Evolutionary conservation across 2,797 vertebrate genomes (phyloP).

Genomic region (Halcyon leucocephala): DNA sequence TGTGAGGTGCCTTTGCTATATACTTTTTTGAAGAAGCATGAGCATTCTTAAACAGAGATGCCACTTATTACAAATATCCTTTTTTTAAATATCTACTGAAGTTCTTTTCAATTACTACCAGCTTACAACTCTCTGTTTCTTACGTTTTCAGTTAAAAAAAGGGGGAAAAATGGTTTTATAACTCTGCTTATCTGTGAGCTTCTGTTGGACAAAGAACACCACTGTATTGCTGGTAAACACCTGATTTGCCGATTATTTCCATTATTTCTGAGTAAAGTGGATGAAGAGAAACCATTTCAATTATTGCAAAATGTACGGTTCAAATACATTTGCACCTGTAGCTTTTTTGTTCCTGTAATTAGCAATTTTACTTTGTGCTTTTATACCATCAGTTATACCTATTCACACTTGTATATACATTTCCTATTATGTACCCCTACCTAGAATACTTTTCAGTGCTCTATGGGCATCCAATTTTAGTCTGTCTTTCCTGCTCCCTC

Average conservation of each 20-base stretch:
- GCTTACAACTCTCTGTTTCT: not conserved
- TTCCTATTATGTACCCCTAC: not conserved
- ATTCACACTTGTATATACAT: not conserved
- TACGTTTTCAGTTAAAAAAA: not conserved
- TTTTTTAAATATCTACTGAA: not conserved
- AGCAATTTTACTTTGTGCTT: not conserved
- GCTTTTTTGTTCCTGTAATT: not conserved
- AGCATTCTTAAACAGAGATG: not conserved
- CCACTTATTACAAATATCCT: not conserved
- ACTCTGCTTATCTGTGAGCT: not conserved
- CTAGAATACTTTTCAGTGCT: not conserved
- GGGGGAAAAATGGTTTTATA: rapidly evolving
- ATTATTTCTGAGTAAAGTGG: not conserved
- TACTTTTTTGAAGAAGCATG: not conserved
- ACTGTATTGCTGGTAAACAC: not conserved
- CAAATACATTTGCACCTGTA: not conserved
- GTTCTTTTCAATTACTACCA: not conserved
- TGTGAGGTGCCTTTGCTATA: not conserved
- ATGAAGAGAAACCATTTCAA: not conserved
- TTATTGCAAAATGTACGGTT: not conserved
- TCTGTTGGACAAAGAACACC: not conserved
- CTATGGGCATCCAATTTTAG: not conserved
- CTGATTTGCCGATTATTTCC: not conserved
- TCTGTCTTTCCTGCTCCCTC: not conserved
- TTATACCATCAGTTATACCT: not conserved